Conservation (phyloP, 1,140 invertebrate genomes). For the Bombus impatiens region DNA sequence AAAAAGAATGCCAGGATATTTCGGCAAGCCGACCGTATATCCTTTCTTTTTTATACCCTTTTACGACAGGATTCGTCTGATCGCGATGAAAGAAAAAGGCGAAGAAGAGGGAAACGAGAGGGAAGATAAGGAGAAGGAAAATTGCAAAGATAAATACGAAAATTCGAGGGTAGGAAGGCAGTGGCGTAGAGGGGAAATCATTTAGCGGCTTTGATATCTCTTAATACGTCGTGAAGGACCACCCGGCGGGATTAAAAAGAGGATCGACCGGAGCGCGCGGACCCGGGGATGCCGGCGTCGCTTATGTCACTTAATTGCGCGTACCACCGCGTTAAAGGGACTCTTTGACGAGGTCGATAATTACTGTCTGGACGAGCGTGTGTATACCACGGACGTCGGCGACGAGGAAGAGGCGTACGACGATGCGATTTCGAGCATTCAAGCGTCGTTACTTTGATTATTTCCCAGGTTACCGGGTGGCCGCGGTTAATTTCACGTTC, state of each 20-base stretch:
- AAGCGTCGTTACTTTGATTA: conserved; percentile 53
- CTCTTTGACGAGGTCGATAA: conserved; percentile 55
- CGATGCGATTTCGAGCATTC: conserved; percentile 38
- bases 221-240: not conserved
- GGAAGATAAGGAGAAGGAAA: too few species aligned
- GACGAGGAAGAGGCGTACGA: not conserved
- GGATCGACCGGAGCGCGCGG: not conserved
- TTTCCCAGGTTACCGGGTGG: conserved; percentile 31
- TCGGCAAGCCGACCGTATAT: too few species aligned
- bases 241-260: conserved; percentile 24
- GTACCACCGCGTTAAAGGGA: conserved; percentile 43
- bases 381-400: not conserved
- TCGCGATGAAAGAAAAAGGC: not conserved
- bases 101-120: too few species aligned
- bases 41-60: not conserved
- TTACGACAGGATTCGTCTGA: not conserved
- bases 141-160: not conserved
- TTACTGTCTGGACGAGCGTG: conserved; percentile 35
- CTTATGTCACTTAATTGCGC: conserved; percentile 49
- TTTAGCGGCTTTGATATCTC: conserved; percentile 15
- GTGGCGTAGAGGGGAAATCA: not conserved
- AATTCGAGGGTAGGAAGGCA: not conserved
- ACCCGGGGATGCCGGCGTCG: not conserved
- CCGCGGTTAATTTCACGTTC: conserved; percentile 51
- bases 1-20: not conserved